Evolutionary conservation across 2,113 vertebrate species (phyloP), one percentile per base, ranked within the genome.

Genomic region (Cygnus buccinator): DNA sequence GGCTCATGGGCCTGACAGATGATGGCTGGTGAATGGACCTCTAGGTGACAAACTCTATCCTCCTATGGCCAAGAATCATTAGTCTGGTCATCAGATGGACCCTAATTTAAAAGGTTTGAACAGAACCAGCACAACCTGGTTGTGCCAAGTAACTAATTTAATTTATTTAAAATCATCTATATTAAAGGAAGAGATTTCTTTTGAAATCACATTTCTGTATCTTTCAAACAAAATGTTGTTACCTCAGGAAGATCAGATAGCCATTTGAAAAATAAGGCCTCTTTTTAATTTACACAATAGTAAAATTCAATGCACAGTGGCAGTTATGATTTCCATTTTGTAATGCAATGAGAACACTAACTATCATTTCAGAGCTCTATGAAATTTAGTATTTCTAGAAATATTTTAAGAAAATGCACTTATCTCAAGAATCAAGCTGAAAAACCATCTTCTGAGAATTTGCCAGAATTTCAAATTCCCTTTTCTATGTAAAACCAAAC

Each of bases 391-490:
- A 52, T 10, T 88, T 90, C 46, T 61, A 88, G 28, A 86, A 84
- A 83, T 13, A 39, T 21, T 16, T 67, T 31, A 18, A 35, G 61
- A 74, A 91, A 94, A 86, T 33, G 19, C 29, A 59, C 7, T 58
- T 6, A 39, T 78, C 63, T 78, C 72, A 92, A 77, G 79, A 91
- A 74, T 35, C 55, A 86, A 43, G 26, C 46, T 89, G 35, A 61
- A 94, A 83, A 59, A 11, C 0, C 39, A 71, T 46, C 11, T 37
- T 83, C n/a, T 73, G 48, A 6, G n/a, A 90, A 70, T 37, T 28
- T 80, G 15, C 5, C 68, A 86, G 43, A 61, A 92, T 46, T 8
- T 81, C 20, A 33, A 31, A 57, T 46, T 65, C 13, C 39, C 74
- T 84, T 77, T 70, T 50, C 28, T 28, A 6, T 86, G 29, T 67